Percentiles rank a stretch among this genome's conserved stretches.
These are phyloP conservation scores for Grapholita molesta DNA, from an alignment of 1,140 invertebrate species.

Conservation along the genomic window DNA sequence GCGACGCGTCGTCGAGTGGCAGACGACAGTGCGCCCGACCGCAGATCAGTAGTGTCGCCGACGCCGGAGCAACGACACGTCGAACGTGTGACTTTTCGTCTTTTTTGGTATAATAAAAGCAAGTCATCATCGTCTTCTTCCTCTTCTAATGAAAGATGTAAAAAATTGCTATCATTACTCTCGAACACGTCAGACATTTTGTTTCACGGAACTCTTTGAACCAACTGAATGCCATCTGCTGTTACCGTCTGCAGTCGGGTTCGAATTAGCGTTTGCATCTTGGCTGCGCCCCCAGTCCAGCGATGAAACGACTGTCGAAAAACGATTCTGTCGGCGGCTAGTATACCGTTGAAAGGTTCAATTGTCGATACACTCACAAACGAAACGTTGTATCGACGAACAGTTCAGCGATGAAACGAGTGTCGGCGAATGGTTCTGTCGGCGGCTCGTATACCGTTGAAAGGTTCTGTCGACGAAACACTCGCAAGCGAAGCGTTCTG, in stretches of 20 bases:
- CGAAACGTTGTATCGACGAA: too few relatives aligned
- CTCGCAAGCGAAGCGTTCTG: too few relatives aligned
- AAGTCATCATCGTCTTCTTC: conserved; percentile 19
- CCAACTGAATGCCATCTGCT: conserved; percentile 9
- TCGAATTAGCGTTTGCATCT: conserved; percentile 21
- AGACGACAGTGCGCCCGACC: neutral
- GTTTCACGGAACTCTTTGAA: conserved; percentile 7
- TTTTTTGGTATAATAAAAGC: conserved; percentile 12
- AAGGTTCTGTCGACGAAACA: too few relatives aligned
- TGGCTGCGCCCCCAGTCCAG: too few relatives aligned
- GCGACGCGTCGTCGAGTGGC: neutral
- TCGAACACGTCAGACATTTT: conserved; percentile 21
- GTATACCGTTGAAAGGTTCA: too few relatives aligned
- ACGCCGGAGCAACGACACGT: neutral
- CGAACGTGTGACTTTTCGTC: neutral
- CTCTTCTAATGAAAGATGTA: conserved; percentile 18
- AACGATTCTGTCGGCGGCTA: too few relatives aligned
- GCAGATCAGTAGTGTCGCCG: neutral
- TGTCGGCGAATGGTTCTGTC: neutral
- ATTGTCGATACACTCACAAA: too few relatives aligned
- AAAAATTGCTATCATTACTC: conserved; percentile 19
- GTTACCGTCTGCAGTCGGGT: conserved; percentile 24
- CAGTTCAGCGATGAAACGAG: too few relatives aligned
- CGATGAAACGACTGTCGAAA: too few relatives aligned
- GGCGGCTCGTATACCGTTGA: too few relatives aligned